phyloP scores from a whole-genome alignment of 1,140 invertebrate genomes.

The Panonychus citri region DNA sequence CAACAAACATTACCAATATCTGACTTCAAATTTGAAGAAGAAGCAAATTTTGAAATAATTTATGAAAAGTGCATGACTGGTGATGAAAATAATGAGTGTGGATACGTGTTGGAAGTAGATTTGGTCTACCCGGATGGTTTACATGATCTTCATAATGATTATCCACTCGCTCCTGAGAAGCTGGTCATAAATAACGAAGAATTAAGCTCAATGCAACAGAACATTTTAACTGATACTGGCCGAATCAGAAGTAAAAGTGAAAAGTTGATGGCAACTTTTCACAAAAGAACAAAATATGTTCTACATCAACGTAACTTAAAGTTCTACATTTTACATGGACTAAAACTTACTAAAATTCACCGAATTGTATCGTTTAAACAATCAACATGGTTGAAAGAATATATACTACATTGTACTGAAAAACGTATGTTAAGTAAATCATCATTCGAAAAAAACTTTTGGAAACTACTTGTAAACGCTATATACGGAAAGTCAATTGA shows the following conservation, averaged over 20 bases:
- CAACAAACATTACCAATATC: constrained; percentile 7
- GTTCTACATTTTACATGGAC: constrained; percentile 24
- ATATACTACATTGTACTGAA: constrained; percentile 24
- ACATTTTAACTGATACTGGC: neutral
- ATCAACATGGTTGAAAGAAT: constrained; percentile 24
- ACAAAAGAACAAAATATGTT: constrained; percentile 21
- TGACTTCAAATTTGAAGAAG: constrained; percentile 9
- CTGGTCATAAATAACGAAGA: neutral
- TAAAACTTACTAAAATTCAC: constrained; percentile 27
- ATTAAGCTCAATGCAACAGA: neutral
- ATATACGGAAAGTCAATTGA: constrained; percentile 28
- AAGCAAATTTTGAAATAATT: neutral
- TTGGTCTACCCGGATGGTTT: constrained; percentile 15
- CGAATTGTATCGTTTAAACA: constrained; percentile 26
- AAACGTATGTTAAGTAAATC: constrained; percentile 14
- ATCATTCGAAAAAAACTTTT: constrained; percentile 19
- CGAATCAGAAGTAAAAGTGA: neutral
- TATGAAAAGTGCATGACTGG: constrained; percentile 6
- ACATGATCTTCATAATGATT: constrained; percentile 20
- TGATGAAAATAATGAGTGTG: neutral
- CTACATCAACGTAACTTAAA: constrained; percentile 28
- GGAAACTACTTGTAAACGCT: constrained; percentile 25
- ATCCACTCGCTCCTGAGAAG: constrained; percentile 22
- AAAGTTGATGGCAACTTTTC: constrained; percentile 7
- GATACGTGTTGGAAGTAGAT: constrained; percentile 16